Percentiles rank a stretch among this genome's conserved stretches.
Conservation (phyloP, 1,140 invertebrate species). For the Diachasmimorpha longicaudata region DNA sequence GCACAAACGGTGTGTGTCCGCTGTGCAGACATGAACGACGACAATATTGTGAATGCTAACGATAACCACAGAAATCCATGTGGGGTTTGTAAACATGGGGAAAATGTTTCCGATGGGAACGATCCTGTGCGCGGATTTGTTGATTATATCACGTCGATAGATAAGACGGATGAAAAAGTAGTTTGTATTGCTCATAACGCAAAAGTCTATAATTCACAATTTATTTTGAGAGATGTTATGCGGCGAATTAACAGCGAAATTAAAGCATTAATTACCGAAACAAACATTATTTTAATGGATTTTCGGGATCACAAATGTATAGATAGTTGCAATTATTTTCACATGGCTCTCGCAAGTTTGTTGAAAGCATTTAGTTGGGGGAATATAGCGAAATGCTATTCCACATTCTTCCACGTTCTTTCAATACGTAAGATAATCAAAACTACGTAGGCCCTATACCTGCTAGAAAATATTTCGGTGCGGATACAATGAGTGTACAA, state of each 20-base stretch:
- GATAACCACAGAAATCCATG: no score
- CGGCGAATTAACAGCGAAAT: constrained; percentile 14
- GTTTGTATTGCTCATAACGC: no score
- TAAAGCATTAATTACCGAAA: constrained; percentile 30
- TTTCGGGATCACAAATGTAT: constrained; percentile 30
- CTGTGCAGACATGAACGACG: no score
- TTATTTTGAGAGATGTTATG: constrained; percentile 31
- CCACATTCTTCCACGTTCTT: constrained; percentile 39
- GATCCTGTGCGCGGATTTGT: no score
- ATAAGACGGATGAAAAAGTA: no score
- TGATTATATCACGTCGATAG: no score
- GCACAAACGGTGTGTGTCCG: no score
- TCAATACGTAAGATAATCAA: constrained; percentile 34
- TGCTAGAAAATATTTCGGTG: no score
- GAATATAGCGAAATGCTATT: constrained; percentile 29
- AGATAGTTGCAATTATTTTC: constrained; percentile 40
- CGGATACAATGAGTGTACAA: constrained; percentile 23
- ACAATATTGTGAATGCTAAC: no score
- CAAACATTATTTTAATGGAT: constrained; percentile 29
- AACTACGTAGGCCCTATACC: no score
- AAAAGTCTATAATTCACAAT: constrained; percentile 35
- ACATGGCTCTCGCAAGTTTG: constrained; percentile 31
- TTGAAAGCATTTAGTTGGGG: constrained; percentile 35
- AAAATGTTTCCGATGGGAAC: no score
- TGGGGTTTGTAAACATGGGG: no score